phyloP scores from a whole-genome alignment of 2,797 vertebrate genomes.

The Pseudochirops cupreus region DNA sequence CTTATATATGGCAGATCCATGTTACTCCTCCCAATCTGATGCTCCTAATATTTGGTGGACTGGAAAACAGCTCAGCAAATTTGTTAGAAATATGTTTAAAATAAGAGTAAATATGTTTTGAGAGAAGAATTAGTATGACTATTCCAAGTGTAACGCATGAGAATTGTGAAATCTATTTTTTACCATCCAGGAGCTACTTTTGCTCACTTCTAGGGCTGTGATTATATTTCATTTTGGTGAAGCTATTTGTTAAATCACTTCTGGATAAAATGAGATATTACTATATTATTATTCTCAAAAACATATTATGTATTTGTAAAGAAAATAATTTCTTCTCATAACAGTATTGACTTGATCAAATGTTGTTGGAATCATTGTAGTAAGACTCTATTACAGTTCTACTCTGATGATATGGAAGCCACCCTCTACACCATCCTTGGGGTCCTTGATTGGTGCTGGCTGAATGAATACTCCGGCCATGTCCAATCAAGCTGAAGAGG shows the following conservation, averaged over 20 bases:
- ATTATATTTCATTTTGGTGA: neutral
- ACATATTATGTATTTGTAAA: neutral
- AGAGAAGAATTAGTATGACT: neutral
- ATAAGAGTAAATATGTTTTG: neutral
- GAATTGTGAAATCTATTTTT: neutral
- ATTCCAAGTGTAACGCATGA: neutral
- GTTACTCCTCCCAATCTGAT: neutral
- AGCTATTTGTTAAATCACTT: neutral
- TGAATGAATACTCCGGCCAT: neutral
- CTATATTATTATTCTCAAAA: neutral
- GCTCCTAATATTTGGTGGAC: neutral
- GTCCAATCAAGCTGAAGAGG: neutral
- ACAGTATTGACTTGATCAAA: neutral
- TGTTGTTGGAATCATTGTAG: neutral
- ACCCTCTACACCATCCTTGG: neutral
- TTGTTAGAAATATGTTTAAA: neutral
- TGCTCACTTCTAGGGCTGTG: neutral
- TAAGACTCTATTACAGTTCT: neutral
- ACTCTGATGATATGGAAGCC: neutral
- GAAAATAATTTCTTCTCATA: neutral
- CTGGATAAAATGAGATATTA: neutral
- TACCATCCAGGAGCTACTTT: neutral
- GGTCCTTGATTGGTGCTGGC: neutral
- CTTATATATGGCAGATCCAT: neutral
- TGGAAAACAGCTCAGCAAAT: neutral